Base-by-base conservation (phyloP, 2,888 invertebrate species). In the Schizotus pectinicornis region DNA sequence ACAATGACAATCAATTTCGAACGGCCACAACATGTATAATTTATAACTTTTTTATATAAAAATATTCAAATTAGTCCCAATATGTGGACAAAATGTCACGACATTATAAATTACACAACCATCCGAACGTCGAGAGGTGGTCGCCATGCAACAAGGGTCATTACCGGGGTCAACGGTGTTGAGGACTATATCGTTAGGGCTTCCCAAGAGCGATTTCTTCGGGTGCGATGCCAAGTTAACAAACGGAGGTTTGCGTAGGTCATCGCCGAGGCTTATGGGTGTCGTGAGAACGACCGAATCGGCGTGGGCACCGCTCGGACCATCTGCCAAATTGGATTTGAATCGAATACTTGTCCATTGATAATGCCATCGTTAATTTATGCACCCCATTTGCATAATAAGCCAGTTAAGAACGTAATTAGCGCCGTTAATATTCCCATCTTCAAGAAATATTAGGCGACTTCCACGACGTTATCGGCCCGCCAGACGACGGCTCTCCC, bases 221-320 rank as follows among this genome's bases (percentile, higher is more conserved):
- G 32, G 58, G 63, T 61, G 63, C n/a, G n/a, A n/a, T n/a, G 46
- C 22, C 22, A 22, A 22, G 22, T 22, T 63, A 65, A 68, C 67
- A 69, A 68, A 69, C 64, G 63, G 59, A 67, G 59, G 64, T 66
- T 61, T 63, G 64, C 67, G 64, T 68, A 64, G 67, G 69, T 69
- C 69, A 69, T 59, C 59, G 48, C 58, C 59, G 56, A 67, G 63
- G 62, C 65, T 63, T 66, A 66, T 62, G 63, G 67, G 68, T 66
- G 70, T 67, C 70, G 72, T 72, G 72, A 72, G 72, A 72, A 72
- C 56, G 55, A 54, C 49, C 50, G 53, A 39, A 58, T 60, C 41
- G 43, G 65, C 60, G 72, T 71, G 63, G 70, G 72, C 59, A 60
- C 56, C 22, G 30, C 36, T 41, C 42, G 42, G 41, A 58, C 48